Evolutionary conservation across 1,140 invertebrate genomes (phyloP), one percentile per base, ranked within the genome.

Genomic region (Nasonia giraulti): DNA sequence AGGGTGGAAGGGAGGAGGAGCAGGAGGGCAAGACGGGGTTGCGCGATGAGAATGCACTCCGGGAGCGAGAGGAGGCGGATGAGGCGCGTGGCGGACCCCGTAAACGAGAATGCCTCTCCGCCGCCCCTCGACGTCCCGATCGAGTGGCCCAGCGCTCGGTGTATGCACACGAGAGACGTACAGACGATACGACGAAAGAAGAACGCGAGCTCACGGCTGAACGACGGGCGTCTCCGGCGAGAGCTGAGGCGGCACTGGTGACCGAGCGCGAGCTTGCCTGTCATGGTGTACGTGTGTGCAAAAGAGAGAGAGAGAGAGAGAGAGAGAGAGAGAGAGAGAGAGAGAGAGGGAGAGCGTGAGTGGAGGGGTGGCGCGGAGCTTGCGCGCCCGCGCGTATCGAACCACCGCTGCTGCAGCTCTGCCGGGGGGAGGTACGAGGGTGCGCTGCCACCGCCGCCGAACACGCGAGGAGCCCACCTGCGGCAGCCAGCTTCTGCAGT

Each of bases 311-410:
- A 5, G 40, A 11, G n/a, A 1, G 40, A 74, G 47, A 6, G 81
- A 23, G 78, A 17, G 31, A 20, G 23, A 62, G 55, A 27, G 33
- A 62, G 55, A 27, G 33, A 62, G 55, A 27, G 33, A 27, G 27
- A 27, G 27, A 27, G 27, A 27, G 27, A 1, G 69, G 17, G 73
- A 47, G 55, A 27, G 33, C 31, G 37, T 62, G n/a, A 31, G 27
- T 2, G n/a, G 37, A 37, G 31, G 55, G 47, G 47, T 44, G 31
- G 84, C 81, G 17, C n/a, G 27, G 76, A 68, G 84, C 80, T 77
- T 71, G 90, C 91, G 91, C 92, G 90, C 91, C 91, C 90, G 91
- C 91, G 90, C 90, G 87, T 93, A 93, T 93, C 89, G 92, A 93
- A 91, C 92, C 89, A 86, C 85, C 87, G 79, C 86, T 83, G 81